Evolutionary conservation across 2,888 invertebrate genomes (phyloP).

Genomic region (Aphidius colemani): DNA sequence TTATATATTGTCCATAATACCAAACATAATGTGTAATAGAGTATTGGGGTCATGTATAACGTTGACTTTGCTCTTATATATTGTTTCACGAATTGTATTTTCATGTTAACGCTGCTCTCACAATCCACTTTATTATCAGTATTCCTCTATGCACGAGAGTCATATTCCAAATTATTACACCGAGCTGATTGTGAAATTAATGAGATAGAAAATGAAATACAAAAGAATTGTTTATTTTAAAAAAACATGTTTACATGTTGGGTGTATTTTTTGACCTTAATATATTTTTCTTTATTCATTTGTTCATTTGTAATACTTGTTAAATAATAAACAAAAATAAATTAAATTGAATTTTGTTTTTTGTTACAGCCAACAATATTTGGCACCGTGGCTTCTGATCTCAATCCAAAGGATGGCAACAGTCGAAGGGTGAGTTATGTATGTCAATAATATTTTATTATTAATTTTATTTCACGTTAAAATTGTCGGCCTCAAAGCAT

Average conservation of each 20-base stretch:
- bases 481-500: no score
- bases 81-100: constrained; percentile 1
- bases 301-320: background rate
- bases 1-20: constrained; percentile 18
- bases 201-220: no score
- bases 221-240: background rate
- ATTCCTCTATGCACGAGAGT: background rate
- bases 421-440: constrained; percentile 65
- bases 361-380: constrained; percentile 68
- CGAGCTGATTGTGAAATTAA: constrained; percentile 15
- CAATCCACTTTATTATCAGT: constrained; percentile 18
- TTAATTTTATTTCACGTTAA: background rate
- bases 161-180: constrained; percentile 14
- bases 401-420: constrained; percentile 67
- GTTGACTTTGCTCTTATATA: background rate
- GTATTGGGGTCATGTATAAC: background rate
- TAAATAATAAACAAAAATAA: background rate
- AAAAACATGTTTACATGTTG: background rate
- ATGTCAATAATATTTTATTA: background rate
- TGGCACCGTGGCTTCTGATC: constrained; percentile 68
- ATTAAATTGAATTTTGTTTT: constrained; percentile 54
- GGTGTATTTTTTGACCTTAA: background rate
- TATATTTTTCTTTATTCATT: background rate
- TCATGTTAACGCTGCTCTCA: constrained; percentile 15
- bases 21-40: constrained; percentile 21